phyloP scores from a whole-genome alignment of 2,888 invertebrate genomes.

The Caenorhabditis sp. region DNA sequence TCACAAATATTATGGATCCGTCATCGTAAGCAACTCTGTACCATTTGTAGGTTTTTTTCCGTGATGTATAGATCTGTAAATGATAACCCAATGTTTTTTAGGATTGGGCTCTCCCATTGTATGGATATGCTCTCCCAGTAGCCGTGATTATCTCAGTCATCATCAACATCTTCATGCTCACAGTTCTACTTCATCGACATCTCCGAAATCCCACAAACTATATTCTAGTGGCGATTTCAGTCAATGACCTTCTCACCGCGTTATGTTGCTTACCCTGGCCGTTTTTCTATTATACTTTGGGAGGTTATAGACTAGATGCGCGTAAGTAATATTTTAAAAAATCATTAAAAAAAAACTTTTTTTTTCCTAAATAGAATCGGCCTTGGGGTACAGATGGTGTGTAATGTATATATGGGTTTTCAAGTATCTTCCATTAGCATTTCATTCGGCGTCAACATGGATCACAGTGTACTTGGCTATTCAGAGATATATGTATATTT shows the following conservation, averaged over 20 bases:
- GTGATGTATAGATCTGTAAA: neutral
- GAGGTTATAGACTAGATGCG: slow-evolving; percentile 52
- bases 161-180: slow-evolving; percentile 58
- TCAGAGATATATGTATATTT: slow-evolving; percentile 92
- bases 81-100: slow-evolving; percentile 19
- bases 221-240: slow-evolving; percentile 63
- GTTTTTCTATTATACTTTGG: slow-evolving; percentile 63
- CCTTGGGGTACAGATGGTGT: neutral
- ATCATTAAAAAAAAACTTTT: too few species aligned
- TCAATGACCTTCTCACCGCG: slow-evolving; percentile 64
- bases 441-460: slow-evolving; percentile 26
- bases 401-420: neutral
- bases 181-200: slow-evolving; percentile 54
- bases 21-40: too few species aligned
- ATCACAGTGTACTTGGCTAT: slow-evolving; percentile 78
- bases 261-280: slow-evolving; percentile 59
- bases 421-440: neutral
- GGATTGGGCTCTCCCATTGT: slow-evolving; percentile 59
- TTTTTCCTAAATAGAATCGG: too few species aligned
- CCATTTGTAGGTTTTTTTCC: neutral
- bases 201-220: slow-evolving; percentile 66
- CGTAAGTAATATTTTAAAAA: slow-evolving; percentile 18
- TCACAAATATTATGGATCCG: too few species aligned
- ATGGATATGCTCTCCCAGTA: slow-evolving; percentile 61
- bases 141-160: slow-evolving; percentile 50